Conservation (phyloP, 2,113 vertebrate species). For the Podarcis muralis region DNA sequence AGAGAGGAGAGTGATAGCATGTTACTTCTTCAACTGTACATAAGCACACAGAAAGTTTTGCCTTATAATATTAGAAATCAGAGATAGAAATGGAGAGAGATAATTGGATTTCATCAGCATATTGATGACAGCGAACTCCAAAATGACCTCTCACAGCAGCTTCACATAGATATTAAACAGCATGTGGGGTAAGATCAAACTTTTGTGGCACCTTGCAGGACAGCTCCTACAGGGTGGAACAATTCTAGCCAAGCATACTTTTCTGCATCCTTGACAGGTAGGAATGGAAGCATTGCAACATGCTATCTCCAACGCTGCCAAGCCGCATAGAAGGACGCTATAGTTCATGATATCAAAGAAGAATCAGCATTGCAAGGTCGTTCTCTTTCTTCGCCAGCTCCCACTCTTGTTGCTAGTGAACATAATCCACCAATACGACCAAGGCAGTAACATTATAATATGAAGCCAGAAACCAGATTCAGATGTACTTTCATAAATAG, state of each 20-base stretch:
- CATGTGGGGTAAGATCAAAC: not conserved
- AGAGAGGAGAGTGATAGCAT: not conserved
- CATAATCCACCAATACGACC: not conserved
- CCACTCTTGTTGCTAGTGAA: not conserved
- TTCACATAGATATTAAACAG: not conserved
- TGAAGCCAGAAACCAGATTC: not conserved
- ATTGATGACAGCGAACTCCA: not conserved
- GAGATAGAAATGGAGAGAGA: not conserved
- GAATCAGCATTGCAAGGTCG: not conserved
- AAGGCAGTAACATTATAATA: not conserved
- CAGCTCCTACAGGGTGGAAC: not conserved
- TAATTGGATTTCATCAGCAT: not conserved
- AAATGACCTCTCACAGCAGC: not conserved
- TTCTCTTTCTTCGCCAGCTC: not conserved
- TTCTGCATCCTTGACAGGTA: not conserved
- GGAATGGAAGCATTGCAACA: not conserved
- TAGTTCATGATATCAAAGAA: not conserved
- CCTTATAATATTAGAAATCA: not conserved
- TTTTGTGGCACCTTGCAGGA: not conserved
- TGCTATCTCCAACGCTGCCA: not conserved
- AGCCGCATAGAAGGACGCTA: not conserved
- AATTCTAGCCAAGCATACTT: no score
- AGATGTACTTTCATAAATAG: not conserved
- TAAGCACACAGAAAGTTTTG: not conserved
- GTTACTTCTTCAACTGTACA: not conserved